phyloP scores from a whole-genome alignment of 2,888 invertebrate genomes.

The Cheilosia vernalis region DNA sequence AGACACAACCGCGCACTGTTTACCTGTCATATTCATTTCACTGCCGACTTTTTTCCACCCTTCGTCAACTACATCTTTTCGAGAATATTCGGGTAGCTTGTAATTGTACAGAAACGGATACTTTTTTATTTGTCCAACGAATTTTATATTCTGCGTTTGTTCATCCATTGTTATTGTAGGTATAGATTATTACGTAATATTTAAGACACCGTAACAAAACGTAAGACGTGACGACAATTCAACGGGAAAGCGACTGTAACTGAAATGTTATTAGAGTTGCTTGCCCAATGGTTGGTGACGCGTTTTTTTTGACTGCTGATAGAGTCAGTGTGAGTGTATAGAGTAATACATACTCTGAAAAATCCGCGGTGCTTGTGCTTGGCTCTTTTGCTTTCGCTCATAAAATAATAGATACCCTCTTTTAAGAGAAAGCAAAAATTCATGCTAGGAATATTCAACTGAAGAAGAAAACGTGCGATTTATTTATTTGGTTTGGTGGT shows the following conservation, averaged over 20 bases:
- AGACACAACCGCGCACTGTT: background rate
- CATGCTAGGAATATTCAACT: no score
- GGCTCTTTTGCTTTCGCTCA: no score
- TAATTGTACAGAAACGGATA: conserved; percentile 6
- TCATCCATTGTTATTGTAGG: background rate
- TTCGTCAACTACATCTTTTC: conserved; percentile 3
- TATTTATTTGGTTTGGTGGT: no score
- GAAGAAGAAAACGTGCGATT: no score
- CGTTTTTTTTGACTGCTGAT: background rate
- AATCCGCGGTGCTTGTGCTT: no score
- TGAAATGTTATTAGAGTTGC: background rate
- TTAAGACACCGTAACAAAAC: background rate
- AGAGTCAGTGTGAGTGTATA: no score
- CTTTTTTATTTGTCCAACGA: background rate
- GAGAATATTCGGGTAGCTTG: conserved; percentile 10
- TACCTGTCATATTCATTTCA: conserved; percentile 7
- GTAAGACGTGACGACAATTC: background rate
- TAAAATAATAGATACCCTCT: no score
- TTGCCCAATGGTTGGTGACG: background rate
- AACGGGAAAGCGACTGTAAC: conserved; percentile 3
- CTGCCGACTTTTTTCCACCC: background rate
- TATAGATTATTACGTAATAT: background rate
- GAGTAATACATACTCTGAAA: no score
- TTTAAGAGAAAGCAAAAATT: no score
- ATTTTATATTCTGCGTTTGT: conserved; percentile 6